A percentile compares a stretch with the other conserved stretches of the same genome.
Conservation (phyloP, 2,888 invertebrate species). For the Luperina nickerlii region DNA sequence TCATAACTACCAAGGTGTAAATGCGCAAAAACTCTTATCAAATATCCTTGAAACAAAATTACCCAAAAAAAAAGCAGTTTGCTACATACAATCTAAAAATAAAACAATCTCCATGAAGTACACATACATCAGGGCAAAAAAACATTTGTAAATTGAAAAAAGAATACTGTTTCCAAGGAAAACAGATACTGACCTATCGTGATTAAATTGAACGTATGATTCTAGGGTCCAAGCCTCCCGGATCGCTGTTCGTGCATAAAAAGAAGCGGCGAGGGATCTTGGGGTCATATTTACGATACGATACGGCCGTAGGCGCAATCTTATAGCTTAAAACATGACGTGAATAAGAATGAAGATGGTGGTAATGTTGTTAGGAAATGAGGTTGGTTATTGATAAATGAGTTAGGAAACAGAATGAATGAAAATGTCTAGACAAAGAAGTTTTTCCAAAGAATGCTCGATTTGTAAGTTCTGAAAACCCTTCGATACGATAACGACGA, state of each 20-base stretch:
- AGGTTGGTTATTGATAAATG: constrained; percentile 12
- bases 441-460: background rate
- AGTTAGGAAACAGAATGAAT: background rate
- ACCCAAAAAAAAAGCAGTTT: background rate
- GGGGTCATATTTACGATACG: constrained; percentile 50
- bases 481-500: too few relatives aligned
- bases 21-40: too few relatives aligned
- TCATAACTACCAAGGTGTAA: too few relatives aligned
- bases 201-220: constrained; percentile 64
- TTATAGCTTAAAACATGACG: constrained; percentile 51
- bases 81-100: background rate
- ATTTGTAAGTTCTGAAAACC: background rate
- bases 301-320: constrained; percentile 35
- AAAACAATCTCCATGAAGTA: background rate
- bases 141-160: constrained; percentile 20
- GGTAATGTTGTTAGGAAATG: constrained; percentile 29
- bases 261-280: constrained; percentile 26
- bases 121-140: background rate
- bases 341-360: constrained; percentile 46
- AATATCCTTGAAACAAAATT: background rate
- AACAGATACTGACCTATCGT: constrained; percentile 51
- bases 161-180: constrained; percentile 1
- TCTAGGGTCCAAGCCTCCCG: constrained; percentile 24
- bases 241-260: constrained; percentile 59
- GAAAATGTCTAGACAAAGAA: background rate